Conservation (phyloP, 2,888 invertebrate genomes). For the Sminthurinus aureus region DNA sequence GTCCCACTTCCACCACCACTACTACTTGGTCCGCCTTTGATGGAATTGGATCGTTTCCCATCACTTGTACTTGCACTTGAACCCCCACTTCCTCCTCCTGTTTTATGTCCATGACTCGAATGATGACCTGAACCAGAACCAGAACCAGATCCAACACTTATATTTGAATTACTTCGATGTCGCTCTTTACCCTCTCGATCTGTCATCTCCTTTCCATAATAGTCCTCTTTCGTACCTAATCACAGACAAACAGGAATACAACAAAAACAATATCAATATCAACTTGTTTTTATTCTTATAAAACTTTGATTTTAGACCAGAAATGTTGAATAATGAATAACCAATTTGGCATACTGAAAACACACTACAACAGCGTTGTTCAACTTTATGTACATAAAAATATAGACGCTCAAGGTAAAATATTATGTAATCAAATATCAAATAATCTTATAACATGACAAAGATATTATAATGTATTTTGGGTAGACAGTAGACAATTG, state of each 20-base stretch:
- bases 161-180: conserved; percentile 17
- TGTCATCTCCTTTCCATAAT: conserved; percentile 55
- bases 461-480: too few species aligned
- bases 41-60: conserved; percentile 31
- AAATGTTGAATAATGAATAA: too few species aligned
- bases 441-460: too few species aligned
- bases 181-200: conserved; percentile 44
- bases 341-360: too few species aligned
- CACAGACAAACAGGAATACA: conserved; percentile 30
- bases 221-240: conserved; percentile 59
- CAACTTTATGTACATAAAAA: too few species aligned
- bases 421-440: too few species aligned
- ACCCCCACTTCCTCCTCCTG: conserved; percentile 11
- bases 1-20: conserved; percentile 35
- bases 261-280: not conserved
- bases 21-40: not conserved
- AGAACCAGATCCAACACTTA: not conserved
- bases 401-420: too few species aligned
- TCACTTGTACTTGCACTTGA: conserved; percentile 29
- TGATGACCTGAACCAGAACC: too few species aligned
- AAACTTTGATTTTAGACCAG: too few species aligned
- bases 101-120: conserved; percentile 27
- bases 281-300: not conserved
- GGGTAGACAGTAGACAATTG: too few species aligned
- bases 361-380: too few species aligned